Base-by-base conservation (phyloP, 1,140 invertebrate genomes). In the Amphibalanus amphitrite region DNA sequence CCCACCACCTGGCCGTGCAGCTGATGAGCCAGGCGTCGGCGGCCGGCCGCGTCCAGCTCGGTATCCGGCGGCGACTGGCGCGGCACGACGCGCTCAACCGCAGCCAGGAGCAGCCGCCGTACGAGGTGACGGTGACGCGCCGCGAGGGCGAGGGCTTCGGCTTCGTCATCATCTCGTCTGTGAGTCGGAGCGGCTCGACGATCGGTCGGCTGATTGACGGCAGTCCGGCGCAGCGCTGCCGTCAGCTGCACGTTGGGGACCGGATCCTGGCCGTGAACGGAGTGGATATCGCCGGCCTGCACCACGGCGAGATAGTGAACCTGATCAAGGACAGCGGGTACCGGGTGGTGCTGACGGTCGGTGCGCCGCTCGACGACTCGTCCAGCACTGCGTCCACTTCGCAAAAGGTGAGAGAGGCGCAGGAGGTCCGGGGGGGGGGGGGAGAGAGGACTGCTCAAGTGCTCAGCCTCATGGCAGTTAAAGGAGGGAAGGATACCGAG, bases 81-180 rank as follows among this genome's bases (percentile, higher is more conserved):
- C 38, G 38, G 38, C 38, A 38, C 38, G 38, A 38, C 38, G 38
- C 38, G 6, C 38, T 38, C 38, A 38, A 38, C 38, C 71, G 76
- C 64, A 74, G 73, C 47, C 40, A 74, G 30, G 72, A 73, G 69
- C 72, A 73, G 59, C 81, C 82, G 71, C 84, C 85, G 0, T 93
- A 94, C 76, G 92, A 96, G 78, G 90, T 96, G 20, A 89, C 90
- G 20, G 90, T 99, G 0, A 90, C 87, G 65, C 84, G 95, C 70
- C 87, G 88, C 79, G 93, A 97, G 76, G 92, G 89, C 72, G 96
- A 99, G 82, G 96, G 96, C 17, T 99, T 99, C 82, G 97, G 96
- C 28, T 99, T 98, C 82, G 95, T 98, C 28, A 97, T 99, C 70
- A 97, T 98, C 76, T 98, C 95, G 0, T 97, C 94, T 17, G 90